phyloP scores from a whole-genome alignment of 2,888 invertebrate species.

The Tenthredo livida region DNA sequence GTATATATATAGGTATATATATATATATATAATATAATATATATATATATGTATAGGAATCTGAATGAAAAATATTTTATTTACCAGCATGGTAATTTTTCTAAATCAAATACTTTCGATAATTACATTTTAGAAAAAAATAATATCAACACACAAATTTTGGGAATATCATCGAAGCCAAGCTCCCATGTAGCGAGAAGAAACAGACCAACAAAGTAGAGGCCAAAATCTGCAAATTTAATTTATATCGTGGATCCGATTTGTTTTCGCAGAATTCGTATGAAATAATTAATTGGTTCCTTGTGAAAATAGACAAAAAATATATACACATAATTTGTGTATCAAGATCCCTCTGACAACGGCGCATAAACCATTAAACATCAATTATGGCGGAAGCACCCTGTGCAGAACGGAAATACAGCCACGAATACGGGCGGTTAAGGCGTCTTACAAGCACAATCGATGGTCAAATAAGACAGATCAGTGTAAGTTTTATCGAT shows the following conservation, averaged over 20 bases:
- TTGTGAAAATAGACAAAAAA: neutral
- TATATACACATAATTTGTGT: neutral
- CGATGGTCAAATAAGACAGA: slow-evolving; percentile 84
- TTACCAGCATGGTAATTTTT: neutral
- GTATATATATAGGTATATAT: no score
- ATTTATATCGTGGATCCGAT: neutral
- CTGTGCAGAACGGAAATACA: slow-evolving; percentile 79
- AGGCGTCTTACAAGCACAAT: slow-evolving; percentile 83
- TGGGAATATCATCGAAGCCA: neutral
- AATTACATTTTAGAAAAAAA: neutral
- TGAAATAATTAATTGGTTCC: neutral
- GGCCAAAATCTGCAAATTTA: neutral
- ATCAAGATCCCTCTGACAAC: neutral
- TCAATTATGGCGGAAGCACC: slow-evolving; percentile 68
- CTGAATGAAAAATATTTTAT: neutral
- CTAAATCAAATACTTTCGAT: neutral
- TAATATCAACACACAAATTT: neutral
- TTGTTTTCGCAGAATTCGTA: neutral
- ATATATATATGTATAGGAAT: no score
- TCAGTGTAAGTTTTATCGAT: slow-evolving; percentile 81
- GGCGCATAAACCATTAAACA: neutral
- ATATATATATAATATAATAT: no score
- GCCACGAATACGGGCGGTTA: slow-evolving; percentile 85
- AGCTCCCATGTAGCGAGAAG: neutral
- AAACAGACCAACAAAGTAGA: neutral